Evolutionary conservation across 2,888 invertebrate species (phyloP).

Genomic region (Leptinotarsa tumamoca): DNA sequence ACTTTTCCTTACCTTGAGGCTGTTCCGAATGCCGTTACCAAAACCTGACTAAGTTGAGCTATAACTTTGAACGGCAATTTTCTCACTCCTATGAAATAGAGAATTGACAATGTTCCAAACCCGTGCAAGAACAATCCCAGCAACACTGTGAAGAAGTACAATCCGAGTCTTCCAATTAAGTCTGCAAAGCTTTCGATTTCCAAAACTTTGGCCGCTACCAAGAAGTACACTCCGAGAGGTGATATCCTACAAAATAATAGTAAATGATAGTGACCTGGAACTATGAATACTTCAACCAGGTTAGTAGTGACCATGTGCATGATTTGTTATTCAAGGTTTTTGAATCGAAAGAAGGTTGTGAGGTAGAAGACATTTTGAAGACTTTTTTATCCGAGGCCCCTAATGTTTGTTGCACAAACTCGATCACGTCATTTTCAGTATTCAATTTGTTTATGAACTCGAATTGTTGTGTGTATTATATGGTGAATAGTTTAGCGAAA

Average conservation of each 20-base stretch:
- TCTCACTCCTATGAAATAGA: constrained; percentile 86
- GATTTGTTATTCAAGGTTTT: too few species aligned
- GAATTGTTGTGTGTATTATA: too few species aligned
- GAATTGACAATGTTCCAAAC: constrained; percentile 86
- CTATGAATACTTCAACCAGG: too few species aligned
- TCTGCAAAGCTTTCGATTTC: constrained; percentile 89
- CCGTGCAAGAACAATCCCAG: constrained; percentile 93
- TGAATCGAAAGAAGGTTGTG: too few species aligned
- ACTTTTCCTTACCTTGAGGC: constrained; percentile 78
- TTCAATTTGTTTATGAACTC: too few species aligned
- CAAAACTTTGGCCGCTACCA: constrained; percentile 91
- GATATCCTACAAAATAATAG: constrained; percentile 77
- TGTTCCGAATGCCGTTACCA: constrained; percentile 96
- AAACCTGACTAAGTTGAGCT: constrained; percentile 87
- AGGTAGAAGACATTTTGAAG: too few species aligned
- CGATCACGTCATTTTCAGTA: too few species aligned
- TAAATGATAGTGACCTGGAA: too few species aligned
- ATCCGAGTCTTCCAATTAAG: constrained; percentile 87
- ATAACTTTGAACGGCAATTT: constrained; percentile 86
- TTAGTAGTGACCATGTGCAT: too few species aligned
- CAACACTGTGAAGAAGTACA: constrained; percentile 94
- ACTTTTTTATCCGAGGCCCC: too few species aligned
- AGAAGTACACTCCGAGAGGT: constrained; percentile 88
- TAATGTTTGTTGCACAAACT: too few species aligned
- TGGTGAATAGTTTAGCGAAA: too few species aligned